Base-by-base conservation (phyloP, 37 sponge, comb jelly and placozoan genomes). In the Chondrilla cf. caribensis region DNA sequence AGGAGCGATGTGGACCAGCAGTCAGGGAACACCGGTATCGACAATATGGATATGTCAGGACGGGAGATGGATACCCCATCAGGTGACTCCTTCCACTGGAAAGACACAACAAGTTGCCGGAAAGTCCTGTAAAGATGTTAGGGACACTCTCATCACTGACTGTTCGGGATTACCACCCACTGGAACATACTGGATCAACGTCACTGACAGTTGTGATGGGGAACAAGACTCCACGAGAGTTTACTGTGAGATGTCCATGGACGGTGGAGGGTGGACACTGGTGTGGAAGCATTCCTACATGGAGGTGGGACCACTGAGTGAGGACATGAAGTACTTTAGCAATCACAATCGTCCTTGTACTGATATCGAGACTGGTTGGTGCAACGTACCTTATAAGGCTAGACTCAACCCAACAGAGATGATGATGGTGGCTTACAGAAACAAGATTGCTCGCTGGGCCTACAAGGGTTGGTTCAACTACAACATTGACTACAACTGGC, bases 261-360 rank as follows among this genome's bases (percentile, higher is more conserved):
- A 80, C 60, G 81, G 81, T 24, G 81, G 81, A 33, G 81, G 81
- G 7, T 80, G 81, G 81, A 80, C 81, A 22, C 21, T 80, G n/a
- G 81, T 80, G 21, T 80, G 81, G 81, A 58, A 80, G 39, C 81
- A 80, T 25, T 80, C 81, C 38, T 80, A 80, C 81, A 36, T 80
- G 81, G 81, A 80, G 39, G 62, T 40, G 11, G 21, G n/a, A 28
- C 81, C 81, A 19, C 65, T 80, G 64, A 59, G 19, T 22, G 25
- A 28, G 0, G 26, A 24, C 41, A 80, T 80, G 81, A 32, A 60
- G 19, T 80, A 80, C 65, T 80, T 80, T 40, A 59, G 62, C 29
- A 31, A 80, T 3, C 40, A 80, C 64, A 60, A 62, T 35, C 55
- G 28, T n/a, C 38, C 36, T 19, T 80, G 81, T 38, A 37, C 41